phyloP scores from a whole-genome alignment of 2,797 vertebrate genomes.

The Hafferia zeledoni region DNA sequence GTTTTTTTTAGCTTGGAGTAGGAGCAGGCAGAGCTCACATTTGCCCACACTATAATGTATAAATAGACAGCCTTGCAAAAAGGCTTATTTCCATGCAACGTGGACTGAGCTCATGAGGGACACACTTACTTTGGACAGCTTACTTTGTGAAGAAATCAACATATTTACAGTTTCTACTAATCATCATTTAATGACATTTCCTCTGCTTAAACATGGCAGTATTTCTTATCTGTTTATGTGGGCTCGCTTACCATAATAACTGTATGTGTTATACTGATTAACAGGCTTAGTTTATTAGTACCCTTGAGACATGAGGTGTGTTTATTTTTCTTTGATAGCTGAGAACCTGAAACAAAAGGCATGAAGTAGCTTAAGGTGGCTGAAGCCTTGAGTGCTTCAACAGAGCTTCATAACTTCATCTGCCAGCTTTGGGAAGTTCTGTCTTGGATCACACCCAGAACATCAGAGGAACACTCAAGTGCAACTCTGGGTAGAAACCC shows the following conservation, averaged over 20 bases:
- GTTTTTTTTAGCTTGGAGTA: not conserved
- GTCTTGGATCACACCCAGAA: not conserved
- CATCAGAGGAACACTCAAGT: not conserved
- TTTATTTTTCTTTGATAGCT: not conserved
- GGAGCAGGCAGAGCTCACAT: not conserved
- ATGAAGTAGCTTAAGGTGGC: not conserved
- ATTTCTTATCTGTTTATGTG: not conserved
- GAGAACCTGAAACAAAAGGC: not conserved
- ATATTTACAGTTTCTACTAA: not conserved
- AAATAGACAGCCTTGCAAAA: constrained; percentile 26
- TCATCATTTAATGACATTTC: not conserved
- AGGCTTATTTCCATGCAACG: constrained; percentile 19
- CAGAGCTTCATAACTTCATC: not conserved
- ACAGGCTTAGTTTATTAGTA: not conserved
- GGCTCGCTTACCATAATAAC: not conserved
- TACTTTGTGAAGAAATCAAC: not conserved
- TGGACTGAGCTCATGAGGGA: not conserved
- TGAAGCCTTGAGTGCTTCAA: not conserved
- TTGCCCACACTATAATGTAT: rapidly evolving
- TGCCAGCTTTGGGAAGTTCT: not conserved
- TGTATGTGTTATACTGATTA: not conserved
- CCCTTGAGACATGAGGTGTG: not conserved
- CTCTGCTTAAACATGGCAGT: not conserved
- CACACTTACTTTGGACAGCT: not conserved
- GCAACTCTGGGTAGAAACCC: not conserved